phyloP scores from a whole-genome alignment of 2,888 invertebrate species.

The Tetanocera ferruginea region DNA sequence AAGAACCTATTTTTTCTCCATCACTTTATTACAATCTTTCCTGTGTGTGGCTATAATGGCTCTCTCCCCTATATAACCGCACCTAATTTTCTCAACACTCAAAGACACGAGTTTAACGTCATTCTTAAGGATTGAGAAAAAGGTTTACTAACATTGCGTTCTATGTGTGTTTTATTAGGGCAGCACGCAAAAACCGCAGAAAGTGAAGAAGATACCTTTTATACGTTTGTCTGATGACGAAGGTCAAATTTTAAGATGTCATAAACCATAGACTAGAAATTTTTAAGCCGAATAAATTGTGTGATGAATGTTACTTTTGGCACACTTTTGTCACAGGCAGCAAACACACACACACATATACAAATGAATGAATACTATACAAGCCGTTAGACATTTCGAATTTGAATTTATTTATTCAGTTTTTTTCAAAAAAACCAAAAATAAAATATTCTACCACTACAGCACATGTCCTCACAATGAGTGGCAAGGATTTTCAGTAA shows the following conservation, averaged over 20 bases:
- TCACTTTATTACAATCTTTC: no score
- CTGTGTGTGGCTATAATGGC: no score
- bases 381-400: slow-evolving; percentile 17
- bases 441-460: not conserved
- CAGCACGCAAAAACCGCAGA: slow-evolving; percentile 16
- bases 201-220: slow-evolving; percentile 16
- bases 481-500: slow-evolving; percentile 21
- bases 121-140: not conserved
- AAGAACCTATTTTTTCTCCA: no score
- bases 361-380: not conserved
- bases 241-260: slow-evolving; percentile 22
- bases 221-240: not conserved
- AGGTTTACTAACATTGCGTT: not conserved
- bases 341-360: not conserved
- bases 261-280: slow-evolving; percentile 16
- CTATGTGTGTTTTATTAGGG: not conserved
- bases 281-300: slow-evolving; percentile 14
- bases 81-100: no score
- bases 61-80: no score
- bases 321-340: slow-evolving; percentile 30
- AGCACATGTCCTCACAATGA: slow-evolving; percentile 29
- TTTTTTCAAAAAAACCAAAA: not conserved
- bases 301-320: slow-evolving; percentile 26
- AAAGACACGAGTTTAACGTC: not conserved
- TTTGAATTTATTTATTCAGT: not conserved